These are phyloP conservation scores for Tipula helvola DNA, from an alignment of 2,888 invertebrate species.

Conservation along the genomic window DNA sequence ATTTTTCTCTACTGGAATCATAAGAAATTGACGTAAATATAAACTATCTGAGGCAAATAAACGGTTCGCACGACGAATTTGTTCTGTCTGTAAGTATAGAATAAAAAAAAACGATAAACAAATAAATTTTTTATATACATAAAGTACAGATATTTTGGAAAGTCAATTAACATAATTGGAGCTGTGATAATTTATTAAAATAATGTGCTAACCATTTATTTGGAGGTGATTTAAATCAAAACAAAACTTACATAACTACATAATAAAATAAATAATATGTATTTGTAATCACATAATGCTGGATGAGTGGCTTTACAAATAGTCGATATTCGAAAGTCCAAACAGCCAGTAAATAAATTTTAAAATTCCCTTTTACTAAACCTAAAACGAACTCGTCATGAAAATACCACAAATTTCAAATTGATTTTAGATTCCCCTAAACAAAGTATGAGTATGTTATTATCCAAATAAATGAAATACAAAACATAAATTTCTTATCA, in stretches of 20 bases:
- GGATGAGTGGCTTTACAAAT: no score
- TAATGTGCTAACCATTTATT: neutral
- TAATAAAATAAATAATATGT: no score
- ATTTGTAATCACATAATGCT: no score
- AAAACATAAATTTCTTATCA: no score
- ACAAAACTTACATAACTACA: neutral
- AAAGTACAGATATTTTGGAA: neutral
- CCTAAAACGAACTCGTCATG: no score
- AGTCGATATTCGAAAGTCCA: no score
- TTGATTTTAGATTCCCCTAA: no score
- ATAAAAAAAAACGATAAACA: neutral
- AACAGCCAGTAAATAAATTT: no score
- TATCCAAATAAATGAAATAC: no score
- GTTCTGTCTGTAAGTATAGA: constrained; percentile 65
- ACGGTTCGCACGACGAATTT: constrained; percentile 80
- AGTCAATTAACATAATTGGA: neutral
- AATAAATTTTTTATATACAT: neutral
- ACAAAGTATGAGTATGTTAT: no score
- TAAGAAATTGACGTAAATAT: constrained; percentile 75
- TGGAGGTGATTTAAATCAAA: neutral
- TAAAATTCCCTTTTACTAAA: no score
- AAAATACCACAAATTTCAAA: no score
- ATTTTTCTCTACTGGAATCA: constrained; percentile 67
- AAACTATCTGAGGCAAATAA: constrained; percentile 88
- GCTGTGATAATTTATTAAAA: neutral